phyloP scores from a whole-genome alignment of 2,797 vertebrate species.

The Pteropus rufus region DNA sequence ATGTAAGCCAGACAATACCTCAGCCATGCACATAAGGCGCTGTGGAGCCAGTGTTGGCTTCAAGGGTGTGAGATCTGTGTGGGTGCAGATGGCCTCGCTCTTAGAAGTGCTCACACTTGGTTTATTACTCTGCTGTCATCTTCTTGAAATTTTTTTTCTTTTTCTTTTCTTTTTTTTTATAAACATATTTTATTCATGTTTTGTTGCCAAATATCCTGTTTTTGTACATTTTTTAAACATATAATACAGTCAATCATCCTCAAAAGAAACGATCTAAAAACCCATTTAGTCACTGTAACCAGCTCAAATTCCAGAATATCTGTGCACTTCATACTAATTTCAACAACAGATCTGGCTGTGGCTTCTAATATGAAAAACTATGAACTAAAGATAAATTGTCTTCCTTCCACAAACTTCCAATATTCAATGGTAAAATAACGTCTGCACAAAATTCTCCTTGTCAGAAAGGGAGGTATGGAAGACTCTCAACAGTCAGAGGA shows the following conservation, averaged over 20 bases:
- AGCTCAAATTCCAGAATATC: not conserved
- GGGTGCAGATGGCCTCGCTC: not conserved
- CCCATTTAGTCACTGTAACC: not conserved
- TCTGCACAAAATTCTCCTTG: not conserved
- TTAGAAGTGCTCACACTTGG: not conserved
- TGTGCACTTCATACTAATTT: not conserved
- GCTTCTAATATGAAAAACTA: not conserved
- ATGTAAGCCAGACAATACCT: not conserved
- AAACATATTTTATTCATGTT: not conserved
- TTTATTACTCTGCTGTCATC: not conserved
- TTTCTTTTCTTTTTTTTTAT: not conserved
- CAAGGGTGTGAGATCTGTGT: fast-evolving
- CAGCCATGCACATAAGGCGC: not conserved
- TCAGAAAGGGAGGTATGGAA: not conserved
- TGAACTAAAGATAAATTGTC: not conserved
- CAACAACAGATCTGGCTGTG: not conserved
- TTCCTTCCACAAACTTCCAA: not conserved
- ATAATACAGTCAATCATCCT: not conserved
- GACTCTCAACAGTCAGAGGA: not conserved
- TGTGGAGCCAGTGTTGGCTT: not conserved
- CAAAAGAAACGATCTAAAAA: not conserved
- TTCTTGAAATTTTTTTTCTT: not conserved
- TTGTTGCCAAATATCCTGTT: not conserved
- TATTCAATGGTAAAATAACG: not conserved
- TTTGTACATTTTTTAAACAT: not conserved